Evolutionary conservation across 2,888 invertebrate species (phyloP).

Genomic region (Drosophila meridiana): DNA sequence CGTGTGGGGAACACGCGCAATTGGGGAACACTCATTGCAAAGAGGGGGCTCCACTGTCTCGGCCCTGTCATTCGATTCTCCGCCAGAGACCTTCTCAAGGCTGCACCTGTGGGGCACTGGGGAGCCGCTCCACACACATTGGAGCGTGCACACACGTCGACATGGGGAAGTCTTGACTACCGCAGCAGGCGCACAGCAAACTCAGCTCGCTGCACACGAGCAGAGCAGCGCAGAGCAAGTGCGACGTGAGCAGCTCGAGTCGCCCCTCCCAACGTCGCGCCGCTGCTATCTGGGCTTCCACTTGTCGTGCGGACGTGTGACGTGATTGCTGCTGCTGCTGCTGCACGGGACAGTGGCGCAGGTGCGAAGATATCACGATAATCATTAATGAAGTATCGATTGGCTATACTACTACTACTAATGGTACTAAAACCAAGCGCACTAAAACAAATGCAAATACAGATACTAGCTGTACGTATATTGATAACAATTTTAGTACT

Average conservation of each 20-base stretch:
- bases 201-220: not conserved
- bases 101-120: constrained; percentile 11
- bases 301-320: constrained; percentile 22
- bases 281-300: constrained; percentile 12
- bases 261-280: constrained; percentile 43
- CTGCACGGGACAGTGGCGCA: constrained; percentile 34
- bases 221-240: not conserved
- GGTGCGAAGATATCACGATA: not conserved
- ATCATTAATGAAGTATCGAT: not conserved
- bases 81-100: constrained; percentile 68
- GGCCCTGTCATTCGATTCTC: constrained; percentile 12
- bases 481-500: not conserved
- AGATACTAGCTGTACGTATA: not conserved
- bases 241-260: constrained; percentile 8
- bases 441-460: not conserved
- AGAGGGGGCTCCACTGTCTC: constrained; percentile 13
- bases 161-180: constrained; percentile 85
- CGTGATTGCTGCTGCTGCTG: not conserved
- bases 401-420: not conserved
- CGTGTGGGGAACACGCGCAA: constrained; percentile 56
- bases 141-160: constrained; percentile 80
- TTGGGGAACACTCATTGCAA: constrained; percentile 50
- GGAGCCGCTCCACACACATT: constrained; percentile 7
- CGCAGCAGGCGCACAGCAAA: constrained; percentile 72
- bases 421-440: not conserved